A percentile compares a stretch with the other conserved stretches of the same genome.
Evolutionary conservation across 2,113 vertebrate genomes (phyloP).

Genomic region (Pachypanchax playfairii): DNA sequence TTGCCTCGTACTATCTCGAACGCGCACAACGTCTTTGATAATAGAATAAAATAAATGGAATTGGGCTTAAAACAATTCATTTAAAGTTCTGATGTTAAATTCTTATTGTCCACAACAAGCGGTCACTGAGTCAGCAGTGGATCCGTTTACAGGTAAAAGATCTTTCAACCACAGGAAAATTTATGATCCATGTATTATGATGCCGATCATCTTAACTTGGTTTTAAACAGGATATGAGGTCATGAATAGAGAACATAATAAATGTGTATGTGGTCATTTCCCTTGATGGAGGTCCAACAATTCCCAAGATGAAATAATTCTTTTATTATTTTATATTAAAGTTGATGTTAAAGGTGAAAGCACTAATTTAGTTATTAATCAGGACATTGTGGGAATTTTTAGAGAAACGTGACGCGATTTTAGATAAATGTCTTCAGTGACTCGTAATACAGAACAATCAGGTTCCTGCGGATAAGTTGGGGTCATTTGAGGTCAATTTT

Average conservation of each 20-base stretch:
- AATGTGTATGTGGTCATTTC: constrained; percentile 21
- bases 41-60: background rate
- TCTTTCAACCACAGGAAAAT: background rate
- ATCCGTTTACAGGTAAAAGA: constrained; percentile 3
- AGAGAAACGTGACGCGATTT: no score
- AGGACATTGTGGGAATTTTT: constrained; percentile 26
- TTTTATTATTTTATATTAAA: constrained; percentile 54
- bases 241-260: constrained; percentile 5
- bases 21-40: background rate
- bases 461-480: no score
- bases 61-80: background rate
- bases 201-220: background rate
- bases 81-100: no score
- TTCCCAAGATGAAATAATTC: constrained; percentile 6
- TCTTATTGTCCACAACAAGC: background rate
- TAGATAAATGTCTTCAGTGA: no score
- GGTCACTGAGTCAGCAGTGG: background rate
- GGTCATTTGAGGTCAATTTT: no score
- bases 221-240: constrained; percentile 40
- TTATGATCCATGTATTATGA: constrained; percentile 3
- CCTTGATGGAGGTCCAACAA: constrained; percentile 9
- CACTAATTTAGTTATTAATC: constrained; percentile 21
- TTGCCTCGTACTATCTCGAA: background rate
- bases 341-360: constrained; percentile 47
- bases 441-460: no score